Evolutionary conservation across 2,113 vertebrate genomes (phyloP).

Genomic region (Lontra canadensis): DNA sequence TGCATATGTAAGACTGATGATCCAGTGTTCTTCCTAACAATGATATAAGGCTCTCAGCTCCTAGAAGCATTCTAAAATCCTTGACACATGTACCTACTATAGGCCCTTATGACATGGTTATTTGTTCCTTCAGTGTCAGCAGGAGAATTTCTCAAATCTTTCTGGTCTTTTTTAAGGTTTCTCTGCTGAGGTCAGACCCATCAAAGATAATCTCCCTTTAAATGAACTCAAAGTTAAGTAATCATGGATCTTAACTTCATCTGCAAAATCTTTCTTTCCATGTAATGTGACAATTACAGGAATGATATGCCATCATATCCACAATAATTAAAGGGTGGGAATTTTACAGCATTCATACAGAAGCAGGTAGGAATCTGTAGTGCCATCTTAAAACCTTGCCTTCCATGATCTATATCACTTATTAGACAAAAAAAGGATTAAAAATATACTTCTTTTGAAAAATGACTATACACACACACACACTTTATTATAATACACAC

Average conservation of each 20-base stretch:
- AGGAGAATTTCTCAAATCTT: neutral
- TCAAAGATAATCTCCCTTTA: neutral
- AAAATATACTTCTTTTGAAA: neutral
- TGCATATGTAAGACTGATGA: neutral
- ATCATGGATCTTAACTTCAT: neutral
- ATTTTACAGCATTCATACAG: neutral
- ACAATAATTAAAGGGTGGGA: neutral
- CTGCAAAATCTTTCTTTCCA: neutral
- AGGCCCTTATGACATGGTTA: neutral
- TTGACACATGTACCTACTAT: neutral
- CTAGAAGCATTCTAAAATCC: neutral
- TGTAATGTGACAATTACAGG: neutral
- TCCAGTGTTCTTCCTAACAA: neutral
- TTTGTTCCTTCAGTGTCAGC: neutral
- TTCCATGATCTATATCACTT: neutral
- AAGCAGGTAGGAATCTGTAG: neutral
- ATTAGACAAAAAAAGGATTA: neutral
- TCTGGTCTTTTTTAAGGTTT: neutral
- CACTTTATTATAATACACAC: neutral
- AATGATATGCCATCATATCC: neutral
- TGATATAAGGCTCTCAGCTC: neutral
- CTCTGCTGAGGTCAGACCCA: neutral
- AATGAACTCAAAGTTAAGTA: neutral
- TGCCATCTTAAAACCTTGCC: neutral
- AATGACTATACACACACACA: neutral